Evolutionary conservation across 2,113 vertebrate genomes (phyloP).

Genomic region (Gallinago undulata): DNA sequence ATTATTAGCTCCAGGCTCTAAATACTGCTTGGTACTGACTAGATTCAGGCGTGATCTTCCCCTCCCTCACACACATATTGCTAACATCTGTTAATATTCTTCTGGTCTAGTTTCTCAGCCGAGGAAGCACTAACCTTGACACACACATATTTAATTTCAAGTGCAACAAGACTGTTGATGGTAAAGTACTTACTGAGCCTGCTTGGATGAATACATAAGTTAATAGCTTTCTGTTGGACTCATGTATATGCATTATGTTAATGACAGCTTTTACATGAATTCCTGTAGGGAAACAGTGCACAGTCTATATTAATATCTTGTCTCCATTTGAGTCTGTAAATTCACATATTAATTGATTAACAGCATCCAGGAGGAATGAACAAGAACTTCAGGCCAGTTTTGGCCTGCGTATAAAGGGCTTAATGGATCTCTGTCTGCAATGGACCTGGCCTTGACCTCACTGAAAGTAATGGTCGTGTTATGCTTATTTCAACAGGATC

Average conservation of each 20-base stretch:
- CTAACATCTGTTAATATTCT: conserved; percentile 30
- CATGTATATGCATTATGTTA: conserved; percentile 56
- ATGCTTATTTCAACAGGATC: background rate
- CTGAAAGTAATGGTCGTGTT: background rate
- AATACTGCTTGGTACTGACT: background rate
- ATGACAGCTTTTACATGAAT: conserved; percentile 47
- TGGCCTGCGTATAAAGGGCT: background rate
- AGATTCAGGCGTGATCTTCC: conserved; percentile 57
- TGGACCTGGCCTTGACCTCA: background rate
- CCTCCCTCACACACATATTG: conserved; percentile 9
- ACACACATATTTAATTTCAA: conserved; percentile 38
- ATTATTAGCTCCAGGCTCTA: background rate
- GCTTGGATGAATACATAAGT: conserved; percentile 23
- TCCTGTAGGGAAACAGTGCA: background rate
- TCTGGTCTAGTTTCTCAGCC: conserved; percentile 12
- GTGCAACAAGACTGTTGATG: background rate
- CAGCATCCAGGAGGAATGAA: conserved; percentile 24
- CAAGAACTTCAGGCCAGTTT: background rate
- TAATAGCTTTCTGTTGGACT: conserved; percentile 42
- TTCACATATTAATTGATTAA: conserved; percentile 53
- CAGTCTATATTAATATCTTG: background rate
- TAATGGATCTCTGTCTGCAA: background rate
- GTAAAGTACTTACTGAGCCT: conserved; percentile 49
- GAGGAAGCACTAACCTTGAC: conserved; percentile 29
- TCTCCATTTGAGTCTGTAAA: background rate